phyloP scores from a whole-genome alignment of 2,888 invertebrate species.

The Apamea crenata region DNA sequence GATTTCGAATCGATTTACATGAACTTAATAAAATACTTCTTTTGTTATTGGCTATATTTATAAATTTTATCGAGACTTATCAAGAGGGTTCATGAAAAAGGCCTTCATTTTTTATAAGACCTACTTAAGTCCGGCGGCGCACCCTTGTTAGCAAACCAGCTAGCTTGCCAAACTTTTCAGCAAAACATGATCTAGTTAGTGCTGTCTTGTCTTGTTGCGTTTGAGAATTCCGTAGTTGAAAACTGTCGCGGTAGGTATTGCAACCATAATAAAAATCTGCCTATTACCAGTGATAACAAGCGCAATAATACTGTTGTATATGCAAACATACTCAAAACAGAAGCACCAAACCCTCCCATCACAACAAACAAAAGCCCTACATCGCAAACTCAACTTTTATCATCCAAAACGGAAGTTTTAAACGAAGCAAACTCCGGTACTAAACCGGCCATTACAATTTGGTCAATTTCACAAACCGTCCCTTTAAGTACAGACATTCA shows the following conservation, averaged over 20 bases:
- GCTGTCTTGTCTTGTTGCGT: background rate
- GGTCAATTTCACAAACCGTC: conserved; percentile 74
- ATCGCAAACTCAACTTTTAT: conserved; percentile 36
- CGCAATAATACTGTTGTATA: background rate
- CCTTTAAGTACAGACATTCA: conserved; percentile 74
- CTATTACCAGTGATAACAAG: background rate
- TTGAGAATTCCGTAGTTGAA: background rate
- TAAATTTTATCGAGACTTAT: background rate
- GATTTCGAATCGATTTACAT: conserved; percentile 14
- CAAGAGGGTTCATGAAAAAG: background rate
- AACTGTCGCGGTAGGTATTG: background rate
- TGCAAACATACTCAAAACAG: background rate
- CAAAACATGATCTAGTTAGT: background rate
- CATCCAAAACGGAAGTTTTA: conserved; percentile 33
- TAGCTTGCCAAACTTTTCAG: background rate
- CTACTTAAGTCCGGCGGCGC: background rate
- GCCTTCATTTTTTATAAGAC: background rate
- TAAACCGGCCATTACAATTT: conserved; percentile 49
- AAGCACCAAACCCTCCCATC: background rate
- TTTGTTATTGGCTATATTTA: background rate
- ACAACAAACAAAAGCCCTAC: conserved; percentile 24
- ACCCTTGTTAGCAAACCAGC: conserved; percentile 4
- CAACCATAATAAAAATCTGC: background rate
- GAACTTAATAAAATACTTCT: conserved; percentile 1
- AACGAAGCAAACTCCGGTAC: conserved; percentile 36